Evolutionary conservation across 2,113 vertebrate species (phyloP).

Genomic region (Chlamydotis undulata): DNA sequence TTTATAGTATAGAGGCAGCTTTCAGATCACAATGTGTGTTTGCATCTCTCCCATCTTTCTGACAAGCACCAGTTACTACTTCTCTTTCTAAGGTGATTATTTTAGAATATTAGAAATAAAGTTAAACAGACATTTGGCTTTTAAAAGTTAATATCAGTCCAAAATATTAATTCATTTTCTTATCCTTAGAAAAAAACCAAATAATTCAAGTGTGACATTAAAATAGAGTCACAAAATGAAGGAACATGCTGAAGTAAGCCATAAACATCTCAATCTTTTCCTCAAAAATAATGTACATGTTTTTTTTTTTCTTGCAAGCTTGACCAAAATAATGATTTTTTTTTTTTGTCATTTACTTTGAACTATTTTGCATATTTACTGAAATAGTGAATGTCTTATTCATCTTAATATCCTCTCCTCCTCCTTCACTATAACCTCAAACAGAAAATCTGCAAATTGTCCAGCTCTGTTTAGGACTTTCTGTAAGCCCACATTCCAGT

Average conservation of each 20-base stretch:
- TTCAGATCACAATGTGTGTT: not conserved
- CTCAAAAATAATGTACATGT: not conserved
- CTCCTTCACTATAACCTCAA: not conserved
- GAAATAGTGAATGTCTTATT: not conserved
- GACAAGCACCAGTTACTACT: not conserved
- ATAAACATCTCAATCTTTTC: not conserved
- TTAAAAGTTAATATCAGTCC: not conserved
- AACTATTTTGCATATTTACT: not conserved
- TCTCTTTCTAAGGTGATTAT: not conserved
- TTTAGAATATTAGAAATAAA: not conserved
- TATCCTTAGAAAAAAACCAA: not conserved
- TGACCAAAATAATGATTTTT: not conserved
- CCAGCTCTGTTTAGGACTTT: not conserved
- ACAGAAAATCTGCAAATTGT: fast-evolving
- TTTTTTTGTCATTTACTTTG: not conserved
- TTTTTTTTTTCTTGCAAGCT: not conserved
- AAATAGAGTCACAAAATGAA: not conserved
- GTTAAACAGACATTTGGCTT: not conserved
- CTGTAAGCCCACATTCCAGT: not conserved
- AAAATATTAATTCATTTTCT: not conserved
- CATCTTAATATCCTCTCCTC: not conserved
- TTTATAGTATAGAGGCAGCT: not conserved
- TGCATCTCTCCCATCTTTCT: not conserved
- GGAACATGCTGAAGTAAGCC: not conserved
- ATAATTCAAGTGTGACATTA: not conserved